These are phyloP conservation scores for Vanacampus margaritifer DNA, from an alignment of 2,113 vertebrate genomes.

Conservation along the genomic window DNA sequence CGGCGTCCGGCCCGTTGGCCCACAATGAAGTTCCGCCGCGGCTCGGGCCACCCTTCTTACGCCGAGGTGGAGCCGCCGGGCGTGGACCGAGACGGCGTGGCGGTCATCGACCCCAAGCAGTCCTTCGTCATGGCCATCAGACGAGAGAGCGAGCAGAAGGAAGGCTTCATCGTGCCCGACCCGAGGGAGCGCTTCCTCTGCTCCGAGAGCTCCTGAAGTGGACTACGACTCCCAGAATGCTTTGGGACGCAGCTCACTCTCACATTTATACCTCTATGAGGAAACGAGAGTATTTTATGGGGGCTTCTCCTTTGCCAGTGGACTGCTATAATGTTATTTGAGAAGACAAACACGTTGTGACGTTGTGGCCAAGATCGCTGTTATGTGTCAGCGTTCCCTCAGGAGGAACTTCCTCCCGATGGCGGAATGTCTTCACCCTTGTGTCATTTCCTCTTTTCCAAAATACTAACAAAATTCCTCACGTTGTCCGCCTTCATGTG, in stretches of 20 bases:
- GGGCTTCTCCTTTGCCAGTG: not conserved
- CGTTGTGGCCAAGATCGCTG: conserved; percentile 26
- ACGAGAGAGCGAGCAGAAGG: conserved; percentile 71
- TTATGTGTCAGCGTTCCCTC: conserved; percentile 36
- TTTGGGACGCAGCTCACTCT: conserved; percentile 29
- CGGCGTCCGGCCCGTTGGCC: conserved; percentile 90
- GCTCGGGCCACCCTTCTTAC: conserved; percentile 89
- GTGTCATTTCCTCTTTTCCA: conserved; percentile 62
- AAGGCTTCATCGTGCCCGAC: conserved; percentile 70
- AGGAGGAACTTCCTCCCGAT: conserved; percentile 31
- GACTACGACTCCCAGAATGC: conserved; percentile 37
- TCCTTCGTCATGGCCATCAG: conserved; percentile 83
- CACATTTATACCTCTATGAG: conserved; percentile 32
- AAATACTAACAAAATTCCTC: conserved; percentile 52
- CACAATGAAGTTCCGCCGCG: conserved; percentile 90
- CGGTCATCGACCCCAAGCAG: conserved; percentile 65
- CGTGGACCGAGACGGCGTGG: conserved; percentile 80
- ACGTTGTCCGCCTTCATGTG: conserved; percentile 36
- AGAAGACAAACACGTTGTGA: not conserved
- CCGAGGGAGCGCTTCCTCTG: conserved; percentile 67
- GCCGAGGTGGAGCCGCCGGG: conserved; percentile 87
- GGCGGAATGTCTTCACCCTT: conserved; percentile 57
- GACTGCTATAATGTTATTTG: not conserved
- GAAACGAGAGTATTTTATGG: conserved; percentile 6
- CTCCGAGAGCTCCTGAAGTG: conserved; percentile 60